Evolutionary conservation across 2,888 invertebrate genomes (phyloP).

Genomic region (Dione vanillae): DNA sequence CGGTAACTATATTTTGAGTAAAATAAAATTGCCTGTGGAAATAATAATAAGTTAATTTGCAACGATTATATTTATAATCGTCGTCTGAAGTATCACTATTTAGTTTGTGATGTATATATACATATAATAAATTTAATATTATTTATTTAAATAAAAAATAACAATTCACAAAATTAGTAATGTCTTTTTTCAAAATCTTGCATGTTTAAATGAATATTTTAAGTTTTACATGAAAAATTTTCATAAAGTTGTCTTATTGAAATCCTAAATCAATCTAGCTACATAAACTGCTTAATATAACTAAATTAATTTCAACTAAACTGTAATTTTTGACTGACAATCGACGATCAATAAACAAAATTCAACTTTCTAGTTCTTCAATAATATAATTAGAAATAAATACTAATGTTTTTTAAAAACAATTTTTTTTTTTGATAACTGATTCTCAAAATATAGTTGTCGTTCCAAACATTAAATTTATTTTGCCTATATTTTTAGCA

Average conservation of each 20-base stretch:
- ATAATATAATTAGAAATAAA: background rate
- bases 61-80: background rate
- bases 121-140: too few relatives aligned
- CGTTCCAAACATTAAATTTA: background rate
- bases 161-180: too few relatives aligned
- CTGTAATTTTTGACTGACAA: background rate
- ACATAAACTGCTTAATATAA: background rate
- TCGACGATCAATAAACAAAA: background rate
- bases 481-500: background rate
- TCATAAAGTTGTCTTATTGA: background rate
- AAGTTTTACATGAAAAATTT: background rate
- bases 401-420: too few relatives aligned
- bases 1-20: slow-evolving; percentile 18
- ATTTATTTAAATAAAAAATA: too few relatives aligned
- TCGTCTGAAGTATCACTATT: too few relatives aligned
- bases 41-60: background rate
- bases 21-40: background rate
- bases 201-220: background rate
- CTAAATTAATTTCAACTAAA: background rate
- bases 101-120: too few relatives aligned
- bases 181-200: too few relatives aligned
- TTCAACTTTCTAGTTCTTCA: background rate
- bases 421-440: too few relatives aligned
- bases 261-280: background rate
- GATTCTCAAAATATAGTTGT: slow-evolving; percentile 13